These are phyloP conservation scores for Schrankia costaestrigalis DNA, from an alignment of 2,888 invertebrate genomes.

Conservation along the genomic window DNA sequence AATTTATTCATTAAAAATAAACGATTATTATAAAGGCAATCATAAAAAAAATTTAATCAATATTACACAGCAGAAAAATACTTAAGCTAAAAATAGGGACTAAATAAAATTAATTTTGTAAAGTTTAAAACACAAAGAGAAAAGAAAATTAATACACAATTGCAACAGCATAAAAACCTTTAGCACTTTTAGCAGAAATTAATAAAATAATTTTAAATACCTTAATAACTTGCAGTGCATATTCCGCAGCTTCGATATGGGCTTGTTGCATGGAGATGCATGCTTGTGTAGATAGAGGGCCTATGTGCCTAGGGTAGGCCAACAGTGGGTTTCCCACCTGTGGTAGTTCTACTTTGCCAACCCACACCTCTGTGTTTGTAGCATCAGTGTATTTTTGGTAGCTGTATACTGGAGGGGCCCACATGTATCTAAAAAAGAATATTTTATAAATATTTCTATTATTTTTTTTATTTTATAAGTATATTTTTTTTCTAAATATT, in stretches of 20 bases:
- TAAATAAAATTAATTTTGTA: no score
- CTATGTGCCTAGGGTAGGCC: conserved; percentile 41
- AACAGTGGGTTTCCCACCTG: conserved; percentile 56
- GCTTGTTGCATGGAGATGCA: conserved; percentile 51
- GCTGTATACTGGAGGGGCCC: conserved; percentile 58
- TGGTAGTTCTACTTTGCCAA: conserved; percentile 57
- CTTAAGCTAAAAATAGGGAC: no score
- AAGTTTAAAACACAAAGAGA: no score
- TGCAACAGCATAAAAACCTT: background rate
- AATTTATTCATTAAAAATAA: no score
- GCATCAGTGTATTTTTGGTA: conserved; percentile 54
- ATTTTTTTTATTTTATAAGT: no score
- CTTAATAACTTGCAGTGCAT: conserved; percentile 56
- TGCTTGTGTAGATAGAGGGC: conserved; percentile 50
- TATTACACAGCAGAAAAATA: no score
- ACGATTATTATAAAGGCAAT: no score
- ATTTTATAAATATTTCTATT: no score
- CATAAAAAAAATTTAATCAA: no score
- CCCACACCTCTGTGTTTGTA: conserved; percentile 49
- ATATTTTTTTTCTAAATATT: no score
- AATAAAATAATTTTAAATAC: no score
- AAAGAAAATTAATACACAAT: no score
- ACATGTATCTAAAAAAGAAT: conserved; percentile 56
- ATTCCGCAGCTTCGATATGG: conserved; percentile 60
- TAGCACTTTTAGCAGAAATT: background rate